Conservation (phyloP, 1,140 invertebrate species). For the Apis laboriosa region DNA sequence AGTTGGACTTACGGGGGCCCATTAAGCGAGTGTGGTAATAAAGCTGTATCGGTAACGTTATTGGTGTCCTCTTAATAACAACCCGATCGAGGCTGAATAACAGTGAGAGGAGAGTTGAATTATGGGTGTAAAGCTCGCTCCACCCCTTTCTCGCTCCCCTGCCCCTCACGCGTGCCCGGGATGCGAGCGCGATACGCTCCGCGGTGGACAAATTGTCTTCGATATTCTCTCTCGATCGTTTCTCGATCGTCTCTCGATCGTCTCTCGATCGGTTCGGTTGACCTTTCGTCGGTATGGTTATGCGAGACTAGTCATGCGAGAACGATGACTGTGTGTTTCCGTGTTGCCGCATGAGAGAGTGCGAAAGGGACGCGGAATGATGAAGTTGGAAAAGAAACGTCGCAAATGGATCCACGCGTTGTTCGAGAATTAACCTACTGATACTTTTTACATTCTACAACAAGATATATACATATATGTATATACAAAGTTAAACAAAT, state of each 20-base stretch:
- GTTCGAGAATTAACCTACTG: too few species aligned
- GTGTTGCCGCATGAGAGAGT: background rate
- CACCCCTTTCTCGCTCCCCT: constrained; percentile 38
- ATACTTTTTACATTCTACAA: too few species aligned
- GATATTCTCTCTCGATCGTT: background rate
- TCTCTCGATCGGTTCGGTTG: background rate
- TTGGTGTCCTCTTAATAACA: constrained; percentile 77
- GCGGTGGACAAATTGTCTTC: constrained; percentile 14
- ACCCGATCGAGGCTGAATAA: constrained; percentile 68
- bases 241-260: background rate
- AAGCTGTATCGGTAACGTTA: constrained; percentile 74
- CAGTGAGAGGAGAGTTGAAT: constrained; percentile 66
- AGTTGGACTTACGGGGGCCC: constrained; percentile 64
- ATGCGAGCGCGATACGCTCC: background rate
- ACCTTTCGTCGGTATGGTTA: background rate
- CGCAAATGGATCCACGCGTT: too few species aligned
- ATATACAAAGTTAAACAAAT: too few species aligned
- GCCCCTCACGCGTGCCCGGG: constrained; percentile 28
- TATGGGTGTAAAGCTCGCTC: constrained; percentile 63
- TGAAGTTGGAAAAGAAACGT: background rate
- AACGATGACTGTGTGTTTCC: background rate
- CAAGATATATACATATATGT: too few species aligned
- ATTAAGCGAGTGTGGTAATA: constrained; percentile 71
- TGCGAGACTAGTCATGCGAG: background rate
- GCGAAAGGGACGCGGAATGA: background rate